Evolutionary conservation across 2,113 vertebrate species (phyloP), one percentile per base, ranked within the genome.

Genomic region (Nyctibius bracteatus): DNA sequence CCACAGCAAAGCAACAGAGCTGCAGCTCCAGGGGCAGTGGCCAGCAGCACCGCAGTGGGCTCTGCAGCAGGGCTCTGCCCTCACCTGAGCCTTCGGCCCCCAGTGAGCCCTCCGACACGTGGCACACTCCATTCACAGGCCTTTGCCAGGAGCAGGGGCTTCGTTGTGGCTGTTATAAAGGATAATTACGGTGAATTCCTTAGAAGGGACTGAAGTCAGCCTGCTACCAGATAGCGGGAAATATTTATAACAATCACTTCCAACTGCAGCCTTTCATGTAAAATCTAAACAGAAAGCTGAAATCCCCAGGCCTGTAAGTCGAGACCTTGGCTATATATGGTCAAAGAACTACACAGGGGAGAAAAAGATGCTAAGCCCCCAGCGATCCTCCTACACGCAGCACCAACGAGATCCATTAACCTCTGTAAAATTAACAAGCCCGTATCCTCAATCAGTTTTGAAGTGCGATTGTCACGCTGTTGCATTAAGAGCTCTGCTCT

Each of bases 271-370:
- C 91, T 97, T 96, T 95, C 90, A 95, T 95, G 85, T 95, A 70
- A 93, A 97, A 96, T 94, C 90, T 96, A 97, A 98, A 98, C 96
- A 98, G 94, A 98, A 98, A 96, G 94, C 88, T 97, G 94, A 83
- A 97, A 95, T 97, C 95, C 66, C 94, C 92, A 54, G 90, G 88
- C 94, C 92, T 97, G 90, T 72, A 90, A 92, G 86, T 93, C 75
- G 84, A 95, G 79, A 74, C 68, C 73, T 88, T 97, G 94, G 84
- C 98, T 98, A 98, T 97, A 98, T 98, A 98, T 96, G 97, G 97
- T 95, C 96, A 97, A 92, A 97, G 93, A 98, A 97, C 80, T 93
- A 89, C 81, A 18, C 4, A 16, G 51, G 88, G 90, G 55, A 93
- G 80, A 94, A 91, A 78, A 95, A 93, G 95, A 96, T 90, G 92